Evolutionary conservation across 2,113 vertebrate species (phyloP), one percentile per base, ranked within the genome.

Genomic region (Callionymus lyra): DNA sequence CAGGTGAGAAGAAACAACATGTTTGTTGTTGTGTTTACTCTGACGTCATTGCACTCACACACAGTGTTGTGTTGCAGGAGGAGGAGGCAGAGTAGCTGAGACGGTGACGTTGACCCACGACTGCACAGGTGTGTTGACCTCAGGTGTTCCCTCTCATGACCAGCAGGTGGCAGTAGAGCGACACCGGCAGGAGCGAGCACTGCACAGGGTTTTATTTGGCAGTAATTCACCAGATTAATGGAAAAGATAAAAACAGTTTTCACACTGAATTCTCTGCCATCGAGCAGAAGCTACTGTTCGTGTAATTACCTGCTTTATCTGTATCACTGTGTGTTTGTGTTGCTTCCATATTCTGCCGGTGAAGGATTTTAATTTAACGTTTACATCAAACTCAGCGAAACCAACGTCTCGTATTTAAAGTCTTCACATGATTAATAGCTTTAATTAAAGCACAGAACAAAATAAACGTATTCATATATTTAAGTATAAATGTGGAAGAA

Each of bases 1-100:
- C 61, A 73, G 63, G 70, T 74, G n/a, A n/a, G n/a, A n/a, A n/a
- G n/a, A n/a, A n/a, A n/a, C n/a, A n/a, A n/a, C n/a, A n/a, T n/a
- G n/a, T n/a, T n/a, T n/a, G n/a, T n/a, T n/a, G n/a, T n/a, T n/a
- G n/a, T n/a, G n/a, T n/a, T n/a, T n/a, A n/a, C n/a, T n/a, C n/a
- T n/a, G n/a, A n/a, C n/a, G n/a, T n/a, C n/a, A n/a, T n/a, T n/a
- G n/a, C n/a, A n/a, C n/a, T n/a, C n/a, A n/a, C n/a, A n/a, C n/a
- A n/a, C n/a, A n/a, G n/a, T 27, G 4, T 27, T 27, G 8, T 6
- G 17, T 16, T 32, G 42, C 62, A 83, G 76, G 79, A 81, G 54
- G 79, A 81, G 53, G 79, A 64, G 46, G 71, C 68, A 1, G 74
- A 83, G 40, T 78, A 83, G 56, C 41, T 41, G 9, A 53, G 38